These are phyloP conservation scores for Lycaena phlaeas DNA, from an alignment of 2,888 invertebrate species.

Conservation along the genomic window DNA sequence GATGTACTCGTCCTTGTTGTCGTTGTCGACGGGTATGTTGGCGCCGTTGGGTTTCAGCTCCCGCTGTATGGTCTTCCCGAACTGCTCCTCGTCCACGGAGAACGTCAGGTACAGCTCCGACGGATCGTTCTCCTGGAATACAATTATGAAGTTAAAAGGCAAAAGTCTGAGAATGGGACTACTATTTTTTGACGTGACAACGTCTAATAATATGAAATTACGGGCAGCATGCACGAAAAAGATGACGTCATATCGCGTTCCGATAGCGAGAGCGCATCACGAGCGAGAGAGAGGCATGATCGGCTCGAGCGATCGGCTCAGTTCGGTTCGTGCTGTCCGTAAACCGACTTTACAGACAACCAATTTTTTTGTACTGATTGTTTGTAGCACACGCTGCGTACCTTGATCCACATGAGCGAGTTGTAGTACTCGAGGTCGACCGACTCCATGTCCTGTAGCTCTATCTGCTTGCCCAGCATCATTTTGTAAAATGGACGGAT, in stretches of 20 bases:
- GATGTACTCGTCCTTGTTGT: slow-evolving; percentile 98
- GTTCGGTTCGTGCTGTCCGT: too few species aligned
- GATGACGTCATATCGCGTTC: too few species aligned
- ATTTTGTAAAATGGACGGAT: slow-evolving; percentile 99
- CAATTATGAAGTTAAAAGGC: neutral
- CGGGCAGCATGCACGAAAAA: too few species aligned
- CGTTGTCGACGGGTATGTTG: slow-evolving; percentile 90
- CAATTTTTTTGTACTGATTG: too few species aligned
- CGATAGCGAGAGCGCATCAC: too few species aligned
- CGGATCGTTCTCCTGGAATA: slow-evolving; percentile 89
- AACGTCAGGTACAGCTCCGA: slow-evolving; percentile 95
- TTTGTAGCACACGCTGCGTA: slow-evolving; percentile 19
- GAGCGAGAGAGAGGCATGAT: too few species aligned
- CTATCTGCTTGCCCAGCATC: slow-evolving; percentile 97
- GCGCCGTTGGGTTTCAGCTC: slow-evolving; percentile 94
- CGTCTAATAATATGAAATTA: too few species aligned
- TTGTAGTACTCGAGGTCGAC: slow-evolving; percentile 99
- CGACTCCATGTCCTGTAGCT: slow-evolving; percentile 98
- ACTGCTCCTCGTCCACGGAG: slow-evolving; percentile 96
- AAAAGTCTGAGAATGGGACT: neutral
- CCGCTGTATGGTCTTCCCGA: slow-evolving; percentile 94
- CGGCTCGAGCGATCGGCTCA: too few species aligned
- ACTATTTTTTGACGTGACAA: too few species aligned
- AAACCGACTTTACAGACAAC: too few species aligned
- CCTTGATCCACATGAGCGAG: slow-evolving; percentile 93